A percentile compares a stretch with the other conserved stretches of the same genome.
Conservation (phyloP, 2,888 invertebrate species). For the Galeopsomyia nigrocyanea region DNA sequence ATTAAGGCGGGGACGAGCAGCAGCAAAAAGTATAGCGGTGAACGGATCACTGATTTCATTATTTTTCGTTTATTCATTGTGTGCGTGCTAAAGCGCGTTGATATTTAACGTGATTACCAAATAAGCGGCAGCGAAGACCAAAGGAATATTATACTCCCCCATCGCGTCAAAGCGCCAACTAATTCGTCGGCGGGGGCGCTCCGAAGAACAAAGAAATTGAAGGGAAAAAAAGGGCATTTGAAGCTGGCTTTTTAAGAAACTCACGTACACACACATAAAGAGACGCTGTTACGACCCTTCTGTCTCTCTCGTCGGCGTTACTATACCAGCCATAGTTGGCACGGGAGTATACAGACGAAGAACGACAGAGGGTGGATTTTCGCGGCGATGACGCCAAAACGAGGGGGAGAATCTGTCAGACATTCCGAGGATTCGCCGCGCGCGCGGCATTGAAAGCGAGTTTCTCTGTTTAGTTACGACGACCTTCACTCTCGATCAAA, state of each 20-base stretch:
- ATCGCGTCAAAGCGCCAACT: constrained; percentile 11
- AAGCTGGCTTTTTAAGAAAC: constrained; percentile 21
- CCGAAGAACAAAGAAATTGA: constrained; percentile 41
- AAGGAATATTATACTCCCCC: too few relatives aligned
- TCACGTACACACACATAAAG: too few relatives aligned
- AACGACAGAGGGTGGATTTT: constrained; percentile 45
- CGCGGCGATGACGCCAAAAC: constrained; percentile 44
- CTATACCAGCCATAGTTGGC: too few relatives aligned
- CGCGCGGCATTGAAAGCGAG: constrained; percentile 11
- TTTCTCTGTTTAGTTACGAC: not conserved
- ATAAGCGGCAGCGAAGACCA: too few relatives aligned
- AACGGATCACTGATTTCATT: not conserved
- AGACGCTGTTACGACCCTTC: not conserved
- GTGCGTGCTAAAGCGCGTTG: constrained; percentile 13
- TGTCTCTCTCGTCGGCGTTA: not conserved
- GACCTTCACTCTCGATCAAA: not conserved
- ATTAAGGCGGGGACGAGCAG: too few relatives aligned
- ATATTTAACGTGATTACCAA: constrained; percentile 19
- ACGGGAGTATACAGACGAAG: not conserved
- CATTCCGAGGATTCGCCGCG: constrained; percentile 40
- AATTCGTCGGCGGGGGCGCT: constrained; percentile 1
- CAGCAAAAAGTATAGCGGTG: too few relatives aligned
- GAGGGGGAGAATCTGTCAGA: constrained; percentile 51
- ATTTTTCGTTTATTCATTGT: not conserved
- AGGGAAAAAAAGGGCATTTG: constrained; percentile 23